Base-by-base conservation (phyloP, 2,797 vertebrate species). In the Xerus rutilus region DNA sequence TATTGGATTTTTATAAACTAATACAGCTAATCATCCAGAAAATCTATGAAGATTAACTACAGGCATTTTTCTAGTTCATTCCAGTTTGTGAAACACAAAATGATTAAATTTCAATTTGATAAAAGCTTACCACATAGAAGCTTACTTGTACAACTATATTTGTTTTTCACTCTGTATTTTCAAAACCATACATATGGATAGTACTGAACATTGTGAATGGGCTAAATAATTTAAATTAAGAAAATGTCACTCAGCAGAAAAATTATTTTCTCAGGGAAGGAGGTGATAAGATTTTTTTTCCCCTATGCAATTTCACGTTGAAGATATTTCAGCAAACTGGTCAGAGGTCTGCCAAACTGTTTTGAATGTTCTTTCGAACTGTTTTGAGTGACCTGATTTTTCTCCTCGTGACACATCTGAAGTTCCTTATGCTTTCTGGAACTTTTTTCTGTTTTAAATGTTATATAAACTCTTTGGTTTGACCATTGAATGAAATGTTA, bases 401-500 rank as follows among this genome's bases (percentile, higher is more conserved):
- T 94, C 69, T 93, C 52, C 52, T 84, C 14, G 2, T 59, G 70
- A 57, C 47, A 95, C 95, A 92, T 86, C 69, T 96, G 96, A 94
- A 91, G 96, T 97, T 97, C 97, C 95, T 96, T 97, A 93, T 98
- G 93, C 94, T 93, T 94, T 96, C 92, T 76, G 94, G 90, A 97
- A 96, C 69, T 57, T 94, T 82, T 97, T 98, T 96, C 74, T 88
- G 52, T 97, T 97, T 89, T 97, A 94, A 98, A 98, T 96, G 93
- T 97, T 96, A 57, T 89, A 70, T 88, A 91, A 97, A 97, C 97
- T 98, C 97, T 98, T 97, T 92, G 96, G 89, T 93, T 86, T 87
- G 93, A 92, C 77, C 93, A 96, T 91, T 76, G 94, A 96, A 93
- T 90, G 88, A 96, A 96, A 91, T 95, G 74, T 97, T 97, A 97